phyloP scores from a whole-genome alignment of 1,140 invertebrate genomes.

The Atta texana region DNA sequence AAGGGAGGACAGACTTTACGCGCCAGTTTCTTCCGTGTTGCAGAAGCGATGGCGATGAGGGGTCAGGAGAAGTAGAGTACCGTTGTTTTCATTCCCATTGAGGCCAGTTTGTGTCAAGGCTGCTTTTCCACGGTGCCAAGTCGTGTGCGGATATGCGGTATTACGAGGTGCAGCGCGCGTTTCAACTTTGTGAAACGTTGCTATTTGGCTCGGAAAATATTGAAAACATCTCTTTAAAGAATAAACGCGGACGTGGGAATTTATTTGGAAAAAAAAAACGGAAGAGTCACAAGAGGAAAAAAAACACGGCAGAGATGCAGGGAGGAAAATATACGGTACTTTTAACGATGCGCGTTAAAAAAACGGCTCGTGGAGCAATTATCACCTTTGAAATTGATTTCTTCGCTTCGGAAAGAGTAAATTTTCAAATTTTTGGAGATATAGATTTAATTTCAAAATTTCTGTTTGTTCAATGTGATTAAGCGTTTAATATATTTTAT shows the following conservation, averaged over 20 bases:
- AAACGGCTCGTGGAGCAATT: not conserved
- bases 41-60: slow-evolving; percentile 32
- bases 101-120: slow-evolving; percentile 71
- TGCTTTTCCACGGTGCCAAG: slow-evolving; percentile 66
- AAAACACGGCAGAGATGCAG: not conserved
- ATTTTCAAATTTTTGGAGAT: not conserved
- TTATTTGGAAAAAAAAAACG: not conserved
- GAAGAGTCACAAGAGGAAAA: not conserved
- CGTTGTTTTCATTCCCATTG: slow-evolving; percentile 74
- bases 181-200: slow-evolving; percentile 38
- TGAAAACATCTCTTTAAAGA: slow-evolving; percentile 27
- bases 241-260: not conserved
- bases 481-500: not conserved
- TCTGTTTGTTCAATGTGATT: not conserved
- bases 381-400: not conserved
- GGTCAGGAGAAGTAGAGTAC: slow-evolving; percentile 49
- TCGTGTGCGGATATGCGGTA: slow-evolving; percentile 42
- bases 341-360: not conserved
- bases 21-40: slow-evolving; percentile 43
- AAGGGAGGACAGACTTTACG: slow-evolving; percentile 50
- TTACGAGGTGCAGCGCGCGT: slow-evolving; percentile 36
- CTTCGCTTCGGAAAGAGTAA: no score
- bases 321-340: not conserved
- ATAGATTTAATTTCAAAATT: not conserved
- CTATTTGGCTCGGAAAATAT: slow-evolving; percentile 16